phyloP scores from a whole-genome alignment of 2,888 invertebrate genomes.

The Saturnia pavonia region DNA sequence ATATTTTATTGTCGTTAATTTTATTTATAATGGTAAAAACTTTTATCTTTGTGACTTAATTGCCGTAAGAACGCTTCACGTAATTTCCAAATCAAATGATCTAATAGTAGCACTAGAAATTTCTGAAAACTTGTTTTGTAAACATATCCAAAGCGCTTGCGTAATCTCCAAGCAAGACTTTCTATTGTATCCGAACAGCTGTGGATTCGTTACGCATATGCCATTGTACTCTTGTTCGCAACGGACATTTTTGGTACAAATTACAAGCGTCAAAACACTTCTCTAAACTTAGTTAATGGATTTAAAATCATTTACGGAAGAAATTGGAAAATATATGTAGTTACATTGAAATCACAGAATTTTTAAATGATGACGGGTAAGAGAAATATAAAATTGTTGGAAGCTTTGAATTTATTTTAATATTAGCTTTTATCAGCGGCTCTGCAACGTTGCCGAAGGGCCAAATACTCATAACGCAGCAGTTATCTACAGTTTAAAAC shows the following conservation, averaged over 20 bases:
- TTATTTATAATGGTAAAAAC: neutral
- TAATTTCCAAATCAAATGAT: constrained; percentile 1
- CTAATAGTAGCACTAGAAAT: constrained; percentile 20
- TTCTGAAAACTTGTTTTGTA: constrained; percentile 54
- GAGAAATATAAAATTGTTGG: too few species aligned
- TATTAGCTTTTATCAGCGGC: neutral
- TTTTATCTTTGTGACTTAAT: neutral
- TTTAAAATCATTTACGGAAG: neutral
- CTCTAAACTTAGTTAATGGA: neutral
- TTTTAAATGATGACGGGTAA: too few species aligned
- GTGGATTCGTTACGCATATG: constrained; percentile 62
- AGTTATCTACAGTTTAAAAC: too few species aligned
- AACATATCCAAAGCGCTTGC: constrained; percentile 58
- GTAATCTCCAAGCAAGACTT: constrained; percentile 64
- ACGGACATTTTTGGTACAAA: constrained; percentile 46
- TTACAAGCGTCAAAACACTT: constrained; percentile 31
- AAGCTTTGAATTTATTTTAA: neutral
- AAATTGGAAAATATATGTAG: too few species aligned
- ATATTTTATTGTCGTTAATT: neutral
- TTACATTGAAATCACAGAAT: too few species aligned
- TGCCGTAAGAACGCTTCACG: neutral
- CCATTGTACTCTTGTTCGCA: constrained; percentile 66
- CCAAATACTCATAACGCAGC: neutral
- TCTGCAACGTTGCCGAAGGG: neutral
- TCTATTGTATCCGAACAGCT: constrained; percentile 73